Evolutionary conservation across 2,113 vertebrate species (phyloP), one percentile per base, ranked within the genome.

Genomic region (Gambusia holbrooki): DNA sequence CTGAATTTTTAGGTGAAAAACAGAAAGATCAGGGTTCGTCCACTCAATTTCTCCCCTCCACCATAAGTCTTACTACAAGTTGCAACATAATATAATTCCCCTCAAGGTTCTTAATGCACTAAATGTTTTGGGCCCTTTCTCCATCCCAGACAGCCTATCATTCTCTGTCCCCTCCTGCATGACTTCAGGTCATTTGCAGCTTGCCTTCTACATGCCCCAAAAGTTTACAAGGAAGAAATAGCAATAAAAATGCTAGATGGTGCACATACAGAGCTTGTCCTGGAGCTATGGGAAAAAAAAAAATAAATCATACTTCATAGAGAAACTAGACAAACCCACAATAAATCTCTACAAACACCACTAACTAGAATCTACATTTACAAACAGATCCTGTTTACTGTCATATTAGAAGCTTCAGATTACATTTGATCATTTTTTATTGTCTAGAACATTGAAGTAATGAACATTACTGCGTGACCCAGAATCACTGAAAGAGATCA

Each of bases 91-190:
- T 77, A 70, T 73, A 30, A 74, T 67, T 51, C 72, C 77, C 74
- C 76, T 73, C 63, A 65, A 85, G 86, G 65, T 79, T 81, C 88
- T 79, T 58, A 70, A 72, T 73, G 76, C 81, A 80, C 66, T 81
- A 86, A 86, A 77, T 82, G 74, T 80, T 85, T 73, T 77, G 70
- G 77, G 77, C 80, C 71, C 79, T 74, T 72, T 73, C 82, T 74
- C 32, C 76, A 77, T 58, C 62, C 37, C 83, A 84, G 78, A 64
- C 76, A 81, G 81, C 84, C 80, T 5, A 82, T 85, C 82, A 87
- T 83, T 77, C 69, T 69, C 82, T 84, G 80, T 87, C 84, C 86
- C 82, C 84, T 87, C 72, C 84, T 78, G 40, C 82, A 80, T 48
- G 71, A 73, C 81, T 78, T 71, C 2, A 67, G 76, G 85, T 77